Evolutionary conservation across 2,113 vertebrate species (phyloP).

Genomic region (Empidonax alnorum): DNA sequence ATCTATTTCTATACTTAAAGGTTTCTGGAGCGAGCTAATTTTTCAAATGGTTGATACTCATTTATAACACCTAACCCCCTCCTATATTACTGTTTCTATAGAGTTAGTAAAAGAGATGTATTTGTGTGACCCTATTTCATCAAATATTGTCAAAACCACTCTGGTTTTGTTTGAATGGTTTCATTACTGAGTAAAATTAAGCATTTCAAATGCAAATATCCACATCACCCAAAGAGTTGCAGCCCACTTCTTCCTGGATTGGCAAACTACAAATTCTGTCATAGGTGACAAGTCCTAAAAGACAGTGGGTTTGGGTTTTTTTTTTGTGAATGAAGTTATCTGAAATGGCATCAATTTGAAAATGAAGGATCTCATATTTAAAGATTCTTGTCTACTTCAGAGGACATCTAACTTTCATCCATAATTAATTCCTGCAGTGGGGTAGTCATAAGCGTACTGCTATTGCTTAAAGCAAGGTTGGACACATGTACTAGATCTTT

Average conservation of each 20-base stretch:
- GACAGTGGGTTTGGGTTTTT: not conserved
- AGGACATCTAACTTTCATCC: not conserved
- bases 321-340: not conserved
- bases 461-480: not conserved
- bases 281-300: not conserved
- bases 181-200: not conserved
- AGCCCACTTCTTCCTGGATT: not conserved
- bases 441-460: not conserved
- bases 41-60: not conserved
- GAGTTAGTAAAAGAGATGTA: not conserved
- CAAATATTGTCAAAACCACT: not conserved
- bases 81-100: not conserved
- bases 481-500: not conserved
- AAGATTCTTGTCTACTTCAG: not conserved
- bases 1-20: not conserved
- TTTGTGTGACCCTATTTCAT: not conserved
- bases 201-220: not conserved
- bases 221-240: not conserved
- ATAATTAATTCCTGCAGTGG: not conserved
- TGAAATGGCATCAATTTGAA: not conserved
- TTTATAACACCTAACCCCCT: not conserved
- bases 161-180: not conserved
- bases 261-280: not conserved
- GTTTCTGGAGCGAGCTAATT: not conserved
- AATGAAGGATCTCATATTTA: not conserved